Conservation (phyloP, 2,888 invertebrate species). For the Oxyscelio sp. region DNA sequence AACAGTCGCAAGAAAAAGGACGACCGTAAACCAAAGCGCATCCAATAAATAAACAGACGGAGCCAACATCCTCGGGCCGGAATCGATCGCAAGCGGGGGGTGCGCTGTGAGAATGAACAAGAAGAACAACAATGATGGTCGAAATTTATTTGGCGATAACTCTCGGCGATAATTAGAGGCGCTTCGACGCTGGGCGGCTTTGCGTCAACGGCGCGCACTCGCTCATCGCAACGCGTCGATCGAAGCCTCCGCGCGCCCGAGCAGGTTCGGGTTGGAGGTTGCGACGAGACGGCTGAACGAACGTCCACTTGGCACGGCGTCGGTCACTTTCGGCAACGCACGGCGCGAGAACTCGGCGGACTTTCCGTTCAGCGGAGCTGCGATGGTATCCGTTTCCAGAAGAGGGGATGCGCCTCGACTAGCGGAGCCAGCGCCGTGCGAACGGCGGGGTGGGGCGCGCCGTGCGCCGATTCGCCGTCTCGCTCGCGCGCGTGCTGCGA, state of each 20-base stretch:
- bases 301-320: background rate
- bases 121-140: no score
- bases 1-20: no score
- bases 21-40: no score
- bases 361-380: slow-evolving; percentile 27
- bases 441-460: slow-evolving; percentile 1
- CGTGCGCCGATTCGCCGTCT: no score
- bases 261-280: slow-evolving; percentile 29
- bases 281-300: background rate
- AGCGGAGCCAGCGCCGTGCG: slow-evolving; percentile 26
- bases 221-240: slow-evolving; percentile 62
- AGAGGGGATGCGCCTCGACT: slow-evolving; percentile 40
- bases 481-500: no score
- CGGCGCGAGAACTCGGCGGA: slow-evolving; percentile 27
- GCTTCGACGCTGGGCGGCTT: slow-evolving; percentile 49
- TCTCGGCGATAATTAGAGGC: slow-evolving; percentile 34
- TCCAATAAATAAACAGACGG: no score
- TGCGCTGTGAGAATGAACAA: no score
- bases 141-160: no score
- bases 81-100: no score
- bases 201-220: slow-evolving; percentile 61
- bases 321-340: no score
- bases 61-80: no score
- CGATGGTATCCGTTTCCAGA: slow-evolving; percentile 33
- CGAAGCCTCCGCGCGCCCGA: slow-evolving; percentile 8